Percentiles rank a stretch among this genome's conserved stretches.
Conservation (phyloP, 2,113 vertebrate genomes). For the Ochotona princeps region DNA sequence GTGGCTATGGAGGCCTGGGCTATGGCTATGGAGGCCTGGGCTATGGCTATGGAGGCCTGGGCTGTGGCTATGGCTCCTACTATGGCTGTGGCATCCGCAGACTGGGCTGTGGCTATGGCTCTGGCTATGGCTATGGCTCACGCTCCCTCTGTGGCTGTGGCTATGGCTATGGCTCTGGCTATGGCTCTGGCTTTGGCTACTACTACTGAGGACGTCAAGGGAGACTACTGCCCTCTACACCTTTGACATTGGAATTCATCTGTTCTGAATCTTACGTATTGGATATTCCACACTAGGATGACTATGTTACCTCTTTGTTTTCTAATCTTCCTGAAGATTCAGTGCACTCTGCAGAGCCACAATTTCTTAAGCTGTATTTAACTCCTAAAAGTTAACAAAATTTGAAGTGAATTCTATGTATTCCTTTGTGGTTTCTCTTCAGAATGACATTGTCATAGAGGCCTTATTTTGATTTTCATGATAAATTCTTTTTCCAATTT, state of each 20-base stretch:
- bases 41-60: neutral
- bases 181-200: neutral
- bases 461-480: too few species aligned
- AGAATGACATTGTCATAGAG: too few species aligned
- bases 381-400: too few species aligned
- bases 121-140: neutral
- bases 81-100: neutral
- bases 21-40: neutral
- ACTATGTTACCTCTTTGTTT: too few species aligned
- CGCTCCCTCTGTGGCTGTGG: neutral
- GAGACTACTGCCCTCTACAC: neutral
- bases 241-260: too few species aligned
- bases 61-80: neutral
- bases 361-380: too few species aligned
- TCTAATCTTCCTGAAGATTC: too few species aligned
- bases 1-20: slow-evolving; percentile 12
- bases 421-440: too few species aligned
- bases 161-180: neutral
- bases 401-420: too few species aligned
- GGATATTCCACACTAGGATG: too few species aligned
- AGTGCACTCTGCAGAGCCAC: too few species aligned
- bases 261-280: neutral
- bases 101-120: neutral
- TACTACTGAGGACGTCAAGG: neutral
- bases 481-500: too few species aligned